Evolutionary conservation across 2,888 invertebrate species (phyloP).

Genomic region (Proisotoma minuta): DNA sequence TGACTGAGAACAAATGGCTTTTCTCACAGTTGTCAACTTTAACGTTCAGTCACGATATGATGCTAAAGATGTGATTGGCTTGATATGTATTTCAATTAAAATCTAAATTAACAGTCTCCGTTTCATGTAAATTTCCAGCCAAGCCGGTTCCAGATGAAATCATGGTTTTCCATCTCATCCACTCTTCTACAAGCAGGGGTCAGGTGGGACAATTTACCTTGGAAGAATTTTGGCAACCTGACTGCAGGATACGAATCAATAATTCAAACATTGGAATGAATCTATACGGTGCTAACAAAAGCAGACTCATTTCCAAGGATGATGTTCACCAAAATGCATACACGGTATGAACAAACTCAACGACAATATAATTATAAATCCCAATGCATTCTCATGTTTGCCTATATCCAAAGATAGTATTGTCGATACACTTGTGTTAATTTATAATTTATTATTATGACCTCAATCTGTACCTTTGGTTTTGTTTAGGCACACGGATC

Average conservation of each 20-base stretch:
- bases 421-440: too few relatives aligned
- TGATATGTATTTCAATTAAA: too few relatives aligned
- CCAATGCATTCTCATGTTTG: too few relatives aligned
- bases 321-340: slow-evolving; percentile 46
- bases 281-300: slow-evolving; percentile 50
- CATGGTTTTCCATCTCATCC: slow-evolving; percentile 47
- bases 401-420: too few relatives aligned
- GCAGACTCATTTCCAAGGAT: slow-evolving; percentile 38
- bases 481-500: slow-evolving; percentile 42
- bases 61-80: too few relatives aligned
- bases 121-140: slow-evolving; percentile 27
- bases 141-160: slow-evolving; percentile 45
- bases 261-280: slow-evolving; percentile 69
- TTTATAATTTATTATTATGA: too few relatives aligned
- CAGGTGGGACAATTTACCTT: slow-evolving; percentile 51
- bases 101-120: background rate
- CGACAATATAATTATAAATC: too few relatives aligned
- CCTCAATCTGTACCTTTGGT: background rate
- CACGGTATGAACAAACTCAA: slow-evolving; percentile 34
- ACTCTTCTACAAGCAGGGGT: slow-evolving; percentile 44
- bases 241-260: slow-evolving; percentile 65
- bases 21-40: too few relatives aligned
- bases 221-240: slow-evolving; percentile 65
- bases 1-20: too few relatives aligned
- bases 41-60: too few relatives aligned